These are phyloP conservation scores for Triplophysa yarkandensis DNA, from an alignment of 2,797 vertebrate genomes.

Conservation along the genomic window DNA sequence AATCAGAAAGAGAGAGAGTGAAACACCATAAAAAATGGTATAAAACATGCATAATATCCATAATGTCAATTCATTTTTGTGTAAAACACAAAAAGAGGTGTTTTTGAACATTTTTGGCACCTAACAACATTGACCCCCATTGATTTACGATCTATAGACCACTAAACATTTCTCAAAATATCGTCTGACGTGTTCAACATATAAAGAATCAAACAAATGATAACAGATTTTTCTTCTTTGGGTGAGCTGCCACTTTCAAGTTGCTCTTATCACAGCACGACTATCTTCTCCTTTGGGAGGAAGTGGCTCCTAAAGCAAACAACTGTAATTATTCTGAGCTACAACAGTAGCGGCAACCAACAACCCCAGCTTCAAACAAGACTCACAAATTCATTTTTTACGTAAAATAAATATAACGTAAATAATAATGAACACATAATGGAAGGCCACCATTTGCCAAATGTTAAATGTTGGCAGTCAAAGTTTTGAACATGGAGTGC, in stretches of 20 bases:
- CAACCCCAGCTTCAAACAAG: slow-evolving; percentile 8
- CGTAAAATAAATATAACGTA: neutral
- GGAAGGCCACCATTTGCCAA: neutral
- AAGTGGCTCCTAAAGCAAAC: slow-evolving; percentile 37
- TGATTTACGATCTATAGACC: too few species aligned
- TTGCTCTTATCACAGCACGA: slow-evolving; percentile 28
- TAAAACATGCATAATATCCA: too few species aligned
- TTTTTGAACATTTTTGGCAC: too few species aligned
- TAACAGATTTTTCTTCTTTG: too few species aligned
- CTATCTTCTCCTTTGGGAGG: slow-evolving; percentile 39
- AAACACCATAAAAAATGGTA: too few species aligned
- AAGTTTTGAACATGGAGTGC: neutral
- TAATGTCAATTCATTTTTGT: too few species aligned
- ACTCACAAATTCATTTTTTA: neutral
- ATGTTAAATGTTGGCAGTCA: neutral
- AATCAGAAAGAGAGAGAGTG: neutral
- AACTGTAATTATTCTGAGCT: slow-evolving; percentile 42
- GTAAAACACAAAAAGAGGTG: too few species aligned
- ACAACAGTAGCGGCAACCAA: neutral
- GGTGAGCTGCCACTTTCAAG: neutral
- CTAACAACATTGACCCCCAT: too few species aligned
- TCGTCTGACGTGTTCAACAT: too few species aligned
- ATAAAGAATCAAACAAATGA: neutral
- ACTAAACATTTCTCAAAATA: too few species aligned
- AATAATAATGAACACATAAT: neutral